phyloP scores from a whole-genome alignment of 92 coral and sea anemone genomes.

The Siderastrea radians region DNA sequence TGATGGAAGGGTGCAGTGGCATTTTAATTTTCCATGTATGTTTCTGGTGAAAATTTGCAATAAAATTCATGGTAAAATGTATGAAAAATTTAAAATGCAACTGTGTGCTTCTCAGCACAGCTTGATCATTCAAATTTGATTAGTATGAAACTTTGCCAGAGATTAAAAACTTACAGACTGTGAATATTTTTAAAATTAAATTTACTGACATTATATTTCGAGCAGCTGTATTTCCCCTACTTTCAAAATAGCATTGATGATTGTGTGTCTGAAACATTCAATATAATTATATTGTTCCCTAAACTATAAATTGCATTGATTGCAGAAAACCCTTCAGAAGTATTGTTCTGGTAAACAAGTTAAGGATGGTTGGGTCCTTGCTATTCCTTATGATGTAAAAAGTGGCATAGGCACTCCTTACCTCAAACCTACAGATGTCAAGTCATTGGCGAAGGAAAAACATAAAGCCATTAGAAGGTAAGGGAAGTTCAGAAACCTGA shows the following conservation, averaged over 20 bases:
- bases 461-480: constrained; percentile 56
- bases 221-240: no score
- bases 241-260: background rate
- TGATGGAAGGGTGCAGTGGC: no score
- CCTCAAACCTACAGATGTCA: constrained; percentile 52
- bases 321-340: constrained; percentile 85
- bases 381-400: constrained; percentile 77
- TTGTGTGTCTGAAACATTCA: background rate
- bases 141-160: no score
- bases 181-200: no score
- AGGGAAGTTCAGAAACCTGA: background rate
- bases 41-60: no score
- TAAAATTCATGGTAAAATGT: no score
- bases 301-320: background rate
- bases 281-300: background rate
- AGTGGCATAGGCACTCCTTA: constrained; percentile 79
- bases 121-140: no score
- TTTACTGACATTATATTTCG: no score
- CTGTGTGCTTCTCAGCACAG: no score
- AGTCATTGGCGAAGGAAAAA: constrained; percentile 46
- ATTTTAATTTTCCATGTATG: no score
- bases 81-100: no score
- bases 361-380: constrained; percentile 88
- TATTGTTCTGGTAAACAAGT: constrained; percentile 67
- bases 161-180: no score